Evolutionary conservation across 2,113 vertebrate genomes (phyloP).

Genomic region (Morone saxatilis): DNA sequence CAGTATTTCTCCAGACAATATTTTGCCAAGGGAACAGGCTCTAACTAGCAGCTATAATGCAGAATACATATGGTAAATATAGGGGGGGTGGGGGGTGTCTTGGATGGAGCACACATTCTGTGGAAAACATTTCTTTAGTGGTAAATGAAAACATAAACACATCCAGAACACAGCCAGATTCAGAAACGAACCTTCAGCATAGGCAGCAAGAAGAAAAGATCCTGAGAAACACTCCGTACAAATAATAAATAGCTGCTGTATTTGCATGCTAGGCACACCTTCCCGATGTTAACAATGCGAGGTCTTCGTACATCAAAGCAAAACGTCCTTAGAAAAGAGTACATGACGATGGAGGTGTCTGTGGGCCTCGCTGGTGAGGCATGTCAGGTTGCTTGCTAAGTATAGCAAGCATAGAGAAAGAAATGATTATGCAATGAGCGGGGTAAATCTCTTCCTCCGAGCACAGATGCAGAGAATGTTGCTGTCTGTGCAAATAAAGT

Average conservation of each 20-base stretch:
- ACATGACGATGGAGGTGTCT: conserved; percentile 67
- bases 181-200: conserved; percentile 66
- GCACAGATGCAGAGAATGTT: conserved; percentile 61
- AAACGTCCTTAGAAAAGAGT: conserved; percentile 71
- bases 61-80: conserved; percentile 11
- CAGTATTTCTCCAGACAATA: neutral
- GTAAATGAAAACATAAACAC: conserved; percentile 55
- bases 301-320: conserved; percentile 73
- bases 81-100: neutral
- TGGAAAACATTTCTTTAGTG: conserved; percentile 40
- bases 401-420: conserved; percentile 69
- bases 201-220: conserved; percentile 57
- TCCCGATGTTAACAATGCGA: conserved; percentile 65
- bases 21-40: conserved; percentile 9
- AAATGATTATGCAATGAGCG: conserved; percentile 70
- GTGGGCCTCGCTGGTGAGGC: conserved; percentile 60
- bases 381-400: conserved; percentile 70
- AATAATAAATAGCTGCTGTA: conserved; percentile 60
- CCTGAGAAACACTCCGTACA: conserved; percentile 47
- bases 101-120: conserved; percentile 22
- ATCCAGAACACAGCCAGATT: conserved; percentile 48
- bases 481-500: conserved; percentile 69
- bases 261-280: conserved; percentile 66
- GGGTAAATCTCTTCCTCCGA: conserved; percentile 62
- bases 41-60: neutral